Percentiles rank a stretch among this genome's conserved stretches.
Evolutionary conservation across 1,140 invertebrate species (phyloP).

Genomic region (Macrobrachium nipponense): DNA sequence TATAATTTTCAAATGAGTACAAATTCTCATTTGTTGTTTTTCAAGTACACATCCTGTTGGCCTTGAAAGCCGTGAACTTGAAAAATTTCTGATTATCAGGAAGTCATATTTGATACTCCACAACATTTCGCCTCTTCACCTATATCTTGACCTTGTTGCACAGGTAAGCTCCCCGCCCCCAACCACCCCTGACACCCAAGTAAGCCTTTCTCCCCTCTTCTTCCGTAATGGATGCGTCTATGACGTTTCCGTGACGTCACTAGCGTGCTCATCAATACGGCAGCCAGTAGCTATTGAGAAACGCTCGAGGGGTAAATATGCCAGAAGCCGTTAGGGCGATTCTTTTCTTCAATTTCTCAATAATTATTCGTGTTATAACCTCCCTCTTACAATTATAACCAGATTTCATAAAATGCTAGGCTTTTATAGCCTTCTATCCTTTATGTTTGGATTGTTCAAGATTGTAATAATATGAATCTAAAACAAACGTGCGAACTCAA

Average conservation of each 20-base stretch:
- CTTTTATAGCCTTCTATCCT: not conserved
- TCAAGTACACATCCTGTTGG: not conserved
- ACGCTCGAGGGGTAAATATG: not conserved
- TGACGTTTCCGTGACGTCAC: constrained; percentile 46
- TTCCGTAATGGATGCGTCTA: constrained; percentile 18
- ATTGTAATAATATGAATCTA: not conserved
- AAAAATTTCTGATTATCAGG: not conserved
- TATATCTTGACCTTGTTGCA: constrained; percentile 38
- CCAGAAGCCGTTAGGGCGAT: not conserved
- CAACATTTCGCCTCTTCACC: constrained; percentile 4
- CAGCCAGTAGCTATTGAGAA: constrained; percentile 26
- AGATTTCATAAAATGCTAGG: not conserved
- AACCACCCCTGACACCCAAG: not conserved
- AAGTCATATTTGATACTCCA: not conserved
- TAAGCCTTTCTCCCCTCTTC: not conserved
- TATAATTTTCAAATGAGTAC: no score
- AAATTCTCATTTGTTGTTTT: no score
- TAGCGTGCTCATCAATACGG: constrained; percentile 38
- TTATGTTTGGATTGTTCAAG: not conserved
- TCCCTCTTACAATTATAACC: not conserved
- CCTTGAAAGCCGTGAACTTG: not conserved
- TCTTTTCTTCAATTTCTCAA: not conserved
- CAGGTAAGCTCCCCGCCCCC: constrained; percentile 31
- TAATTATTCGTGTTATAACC: not conserved
- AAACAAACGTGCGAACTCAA: not conserved